Percentiles rank a stretch among this genome's conserved stretches.
These are phyloP conservation scores for Eilema sororculum DNA, from an alignment of 2,888 invertebrate species.

Conservation along the genomic window DNA sequence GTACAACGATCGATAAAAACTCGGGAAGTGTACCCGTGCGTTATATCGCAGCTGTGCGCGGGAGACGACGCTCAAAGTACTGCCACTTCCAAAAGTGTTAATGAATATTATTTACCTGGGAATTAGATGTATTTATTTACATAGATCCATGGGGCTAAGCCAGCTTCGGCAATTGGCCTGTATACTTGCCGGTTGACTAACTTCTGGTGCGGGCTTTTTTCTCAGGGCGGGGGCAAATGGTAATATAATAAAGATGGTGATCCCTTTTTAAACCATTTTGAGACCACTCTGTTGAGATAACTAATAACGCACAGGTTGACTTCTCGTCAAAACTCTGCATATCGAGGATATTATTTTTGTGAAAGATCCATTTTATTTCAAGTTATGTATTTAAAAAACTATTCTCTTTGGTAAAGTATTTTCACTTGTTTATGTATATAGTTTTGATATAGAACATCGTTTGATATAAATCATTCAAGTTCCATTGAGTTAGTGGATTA, in stretches of 20 bases:
- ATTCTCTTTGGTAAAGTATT: background rate
- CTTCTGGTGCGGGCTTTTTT: background rate
- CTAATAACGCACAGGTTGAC: no score
- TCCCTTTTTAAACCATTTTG: no score
- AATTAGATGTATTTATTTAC: background rate
- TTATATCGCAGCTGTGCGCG: constrained; percentile 45
- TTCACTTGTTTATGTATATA: background rate
- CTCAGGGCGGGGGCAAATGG: background rate
- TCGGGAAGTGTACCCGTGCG: constrained; percentile 58
- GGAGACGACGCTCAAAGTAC: constrained; percentile 44
- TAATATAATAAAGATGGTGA: no score
- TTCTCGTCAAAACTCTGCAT: no score
- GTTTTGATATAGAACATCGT: background rate
- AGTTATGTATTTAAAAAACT: background rate
- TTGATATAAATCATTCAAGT: constrained; percentile 13
- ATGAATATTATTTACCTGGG: background rate
- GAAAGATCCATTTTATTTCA: no score
- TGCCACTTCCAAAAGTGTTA: constrained; percentile 36
- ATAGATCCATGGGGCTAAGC: no score
- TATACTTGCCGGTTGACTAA: background rate
- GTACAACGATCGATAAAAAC: constrained; percentile 67
- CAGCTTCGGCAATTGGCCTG: no score
- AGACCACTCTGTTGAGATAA: no score
- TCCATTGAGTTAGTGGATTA: constrained; percentile 22
- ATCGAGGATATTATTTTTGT: no score